Evolutionary conservation across 2,888 invertebrate species (phyloP).

Genomic region (Amitus sp.): DNA sequence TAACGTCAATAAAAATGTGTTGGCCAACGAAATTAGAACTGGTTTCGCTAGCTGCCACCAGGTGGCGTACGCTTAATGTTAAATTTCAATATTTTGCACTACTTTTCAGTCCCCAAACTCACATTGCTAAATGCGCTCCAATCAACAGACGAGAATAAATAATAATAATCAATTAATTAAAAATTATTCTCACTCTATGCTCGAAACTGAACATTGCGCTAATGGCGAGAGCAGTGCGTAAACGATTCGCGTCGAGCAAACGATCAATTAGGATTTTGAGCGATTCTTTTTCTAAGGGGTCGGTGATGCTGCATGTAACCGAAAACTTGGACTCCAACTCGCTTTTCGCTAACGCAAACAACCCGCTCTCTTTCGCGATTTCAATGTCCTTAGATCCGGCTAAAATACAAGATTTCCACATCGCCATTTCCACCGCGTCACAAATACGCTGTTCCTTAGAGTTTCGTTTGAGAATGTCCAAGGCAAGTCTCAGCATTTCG

Average conservation of each 20-base stretch:
- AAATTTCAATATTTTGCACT: too few species aligned
- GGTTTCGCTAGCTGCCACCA: too few species aligned
- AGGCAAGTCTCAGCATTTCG: constrained; percentile 56
- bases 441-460: constrained; percentile 49
- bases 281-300: constrained; percentile 48
- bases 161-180: too few species aligned
- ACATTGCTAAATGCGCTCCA: too few species aligned
- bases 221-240: constrained; percentile 72
- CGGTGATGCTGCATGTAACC: constrained; percentile 48
- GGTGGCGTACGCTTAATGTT: too few species aligned
- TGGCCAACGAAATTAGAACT: too few species aligned
- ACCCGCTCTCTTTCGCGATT: constrained; percentile 41
- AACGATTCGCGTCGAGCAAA: constrained; percentile 69
- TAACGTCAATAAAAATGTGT: too few species aligned
- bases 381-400: constrained; percentile 55
- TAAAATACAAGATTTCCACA: constrained; percentile 63
- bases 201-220: constrained; percentile 61
- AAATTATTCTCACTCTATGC: constrained; percentile 53
- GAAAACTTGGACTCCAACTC: constrained; percentile 51
- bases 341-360: constrained; percentile 55
- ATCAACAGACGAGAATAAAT: too few species aligned
- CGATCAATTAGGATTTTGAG: constrained; percentile 66
- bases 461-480: constrained; percentile 52
- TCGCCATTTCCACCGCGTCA: constrained; percentile 59
- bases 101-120: too few species aligned